Conservation (phyloP, 2,113 vertebrate genomes). For the Indicator maculatus region DNA sequence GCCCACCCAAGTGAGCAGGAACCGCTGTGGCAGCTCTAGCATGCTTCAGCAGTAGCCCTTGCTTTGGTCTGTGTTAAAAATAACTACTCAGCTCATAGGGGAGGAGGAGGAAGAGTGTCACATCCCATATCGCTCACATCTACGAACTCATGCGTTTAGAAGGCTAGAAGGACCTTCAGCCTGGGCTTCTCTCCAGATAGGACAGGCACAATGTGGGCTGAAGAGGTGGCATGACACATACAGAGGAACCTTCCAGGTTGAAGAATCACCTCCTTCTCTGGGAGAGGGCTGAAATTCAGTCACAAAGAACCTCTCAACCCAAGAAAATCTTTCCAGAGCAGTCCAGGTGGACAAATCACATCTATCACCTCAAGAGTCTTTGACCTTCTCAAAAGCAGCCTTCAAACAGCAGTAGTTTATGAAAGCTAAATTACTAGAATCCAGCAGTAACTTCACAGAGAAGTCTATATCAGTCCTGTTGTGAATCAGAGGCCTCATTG, state of each 20-base stretch:
- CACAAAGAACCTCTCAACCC: background rate
- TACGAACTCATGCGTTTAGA: background rate
- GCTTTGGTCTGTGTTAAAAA: background rate
- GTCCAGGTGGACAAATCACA: background rate
- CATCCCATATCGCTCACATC: background rate
- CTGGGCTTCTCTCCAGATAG: background rate
- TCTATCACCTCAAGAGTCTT: background rate
- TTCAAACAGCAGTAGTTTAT: background rate
- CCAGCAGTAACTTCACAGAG: background rate
- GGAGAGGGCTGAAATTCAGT: background rate
- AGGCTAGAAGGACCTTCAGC: background rate
- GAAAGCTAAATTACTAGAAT: background rate
- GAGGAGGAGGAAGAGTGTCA: background rate
- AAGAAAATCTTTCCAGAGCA: background rate
- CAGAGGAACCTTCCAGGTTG: background rate
- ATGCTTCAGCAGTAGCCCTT: background rate
- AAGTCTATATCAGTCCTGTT: background rate
- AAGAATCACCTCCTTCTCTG: background rate
- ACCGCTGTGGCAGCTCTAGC: background rate
- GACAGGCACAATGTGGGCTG: accelerated
- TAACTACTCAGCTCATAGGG: background rate
- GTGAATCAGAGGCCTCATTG: background rate
- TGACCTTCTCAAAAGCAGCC: background rate
- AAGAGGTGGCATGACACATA: background rate
- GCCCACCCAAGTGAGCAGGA: background rate